These are phyloP conservation scores for Nasonia oneida DNA, from an alignment of 2,888 invertebrate species.

Conservation along the genomic window DNA sequence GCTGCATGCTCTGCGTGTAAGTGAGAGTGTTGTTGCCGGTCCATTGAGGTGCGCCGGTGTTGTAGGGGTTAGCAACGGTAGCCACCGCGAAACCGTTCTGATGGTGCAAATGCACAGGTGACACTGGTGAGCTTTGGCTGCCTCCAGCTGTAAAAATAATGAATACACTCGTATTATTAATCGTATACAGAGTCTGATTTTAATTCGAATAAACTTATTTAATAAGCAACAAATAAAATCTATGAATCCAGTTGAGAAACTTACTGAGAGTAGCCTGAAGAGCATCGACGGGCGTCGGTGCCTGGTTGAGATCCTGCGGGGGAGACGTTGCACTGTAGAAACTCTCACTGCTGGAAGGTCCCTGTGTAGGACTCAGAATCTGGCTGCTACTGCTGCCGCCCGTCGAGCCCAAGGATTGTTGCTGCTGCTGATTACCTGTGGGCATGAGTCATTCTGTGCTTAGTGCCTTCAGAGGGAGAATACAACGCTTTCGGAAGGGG, in stretches of 20 bases:
- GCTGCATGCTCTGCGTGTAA: constrained; percentile 94
- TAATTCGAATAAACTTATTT: not conserved
- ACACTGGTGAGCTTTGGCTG: constrained; percentile 80
- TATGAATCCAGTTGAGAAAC: constrained; percentile 46
- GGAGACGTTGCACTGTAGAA: constrained; percentile 76
- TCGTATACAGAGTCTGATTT: not conserved
- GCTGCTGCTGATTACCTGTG: constrained; percentile 71
- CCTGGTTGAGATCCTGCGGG: constrained; percentile 77
- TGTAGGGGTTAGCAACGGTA: constrained; percentile 74
- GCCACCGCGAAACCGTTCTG: constrained; percentile 80
- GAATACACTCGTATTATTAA: no score
- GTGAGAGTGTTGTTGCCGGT: constrained; percentile 94
- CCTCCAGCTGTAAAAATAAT: constrained; percentile 76
- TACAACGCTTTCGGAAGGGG: not conserved
- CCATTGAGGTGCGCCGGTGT: constrained; percentile 84
- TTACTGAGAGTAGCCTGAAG: constrained; percentile 74
- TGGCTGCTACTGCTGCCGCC: constrained; percentile 72
- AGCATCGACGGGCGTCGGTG: constrained; percentile 73
- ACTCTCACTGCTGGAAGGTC: constrained; percentile 72
- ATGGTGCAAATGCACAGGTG: constrained; percentile 80
- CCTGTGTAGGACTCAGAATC: constrained; percentile 74
- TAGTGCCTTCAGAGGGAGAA: not conserved
- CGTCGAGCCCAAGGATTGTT: constrained; percentile 72
- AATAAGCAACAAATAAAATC: not conserved
- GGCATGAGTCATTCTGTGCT: not conserved